Base-by-base conservation (phyloP, 2,113 vertebrate species). In the Tauraco erythrolophus region DNA sequence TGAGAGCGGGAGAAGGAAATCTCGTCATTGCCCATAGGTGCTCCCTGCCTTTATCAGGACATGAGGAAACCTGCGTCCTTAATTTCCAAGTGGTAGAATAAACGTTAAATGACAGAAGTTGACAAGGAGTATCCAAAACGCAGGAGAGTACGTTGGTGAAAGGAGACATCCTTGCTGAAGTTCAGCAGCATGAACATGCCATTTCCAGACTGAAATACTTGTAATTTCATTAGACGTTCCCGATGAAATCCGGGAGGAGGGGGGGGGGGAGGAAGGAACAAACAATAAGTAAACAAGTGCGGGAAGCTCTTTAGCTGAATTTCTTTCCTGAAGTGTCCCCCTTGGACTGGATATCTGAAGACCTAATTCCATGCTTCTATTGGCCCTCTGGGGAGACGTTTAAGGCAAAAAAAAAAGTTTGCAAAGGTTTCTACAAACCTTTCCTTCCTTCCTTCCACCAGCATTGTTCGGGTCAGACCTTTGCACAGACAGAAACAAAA, bases 281-380 rank as follows among this genome's bases (percentile, higher is more conserved):
- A 97, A 92, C 84, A 95, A 83, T 92, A 96, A 97, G 81, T 86
- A 88, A 94, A 97, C 88, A 97, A 89, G 50, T 64, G 74, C 54
- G 95, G 92, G 95, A 91, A 96, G 93, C 71, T 97, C 84, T 85
- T 94, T 87, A 96, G 91, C 41, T 94, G 86, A 82, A 96, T 97
- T 89, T 96, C 23, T 94, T 97, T 97, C 95, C 92, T 94, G 87
- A 92, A 83, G 43, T 89, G 76, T 72, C 64, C 77, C 88, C 76
- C 85, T 91, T 84, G 89, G 80, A 89, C 93, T 81, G 95, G 79
- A 72, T 94, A 91, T 82, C 83, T 88, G 83, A 94, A 70, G 62
- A 77, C 76, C 41, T 82, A 68, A 48, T 39, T 66, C 74, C 80
- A 43, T 58, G 64, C 78, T 91, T 45, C 83, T 91, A 35, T 92